Evolutionary conservation across 2,888 invertebrate genomes (phyloP).

Genomic region (Busseola fusca): DNA sequence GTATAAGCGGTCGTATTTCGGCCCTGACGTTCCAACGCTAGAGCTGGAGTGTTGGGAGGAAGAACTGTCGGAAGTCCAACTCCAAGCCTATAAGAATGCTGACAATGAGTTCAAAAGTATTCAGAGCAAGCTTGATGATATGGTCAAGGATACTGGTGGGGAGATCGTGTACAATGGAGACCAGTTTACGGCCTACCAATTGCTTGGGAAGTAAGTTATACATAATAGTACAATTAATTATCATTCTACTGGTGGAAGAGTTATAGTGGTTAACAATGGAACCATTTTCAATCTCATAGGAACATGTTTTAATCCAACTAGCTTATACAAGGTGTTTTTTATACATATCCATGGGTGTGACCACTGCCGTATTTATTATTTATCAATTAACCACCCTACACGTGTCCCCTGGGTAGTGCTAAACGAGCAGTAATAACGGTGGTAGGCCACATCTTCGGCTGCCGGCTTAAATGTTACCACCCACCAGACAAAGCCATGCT

Average conservation of each 20-base stretch:
- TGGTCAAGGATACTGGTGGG: conserved; percentile 89
- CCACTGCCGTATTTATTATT: too few relatives aligned
- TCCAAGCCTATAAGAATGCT: conserved; percentile 90
- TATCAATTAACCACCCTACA: too few relatives aligned
- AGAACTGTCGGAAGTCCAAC: conserved; percentile 91
- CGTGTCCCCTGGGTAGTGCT: too few relatives aligned
- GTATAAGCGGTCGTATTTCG: conserved; percentile 85
- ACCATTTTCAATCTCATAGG: background rate
- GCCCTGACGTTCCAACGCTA: conserved; percentile 88
- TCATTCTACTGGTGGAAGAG: background rate
- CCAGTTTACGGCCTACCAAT: conserved; percentile 90
- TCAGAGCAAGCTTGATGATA: conserved; percentile 89
- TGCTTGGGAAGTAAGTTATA: conserved; percentile 88
- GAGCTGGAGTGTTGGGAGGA: conserved; percentile 93
- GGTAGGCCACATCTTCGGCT: too few relatives aligned
- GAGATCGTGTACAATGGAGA: conserved; percentile 91
- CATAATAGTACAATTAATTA: background rate
- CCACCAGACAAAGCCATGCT: too few relatives aligned
- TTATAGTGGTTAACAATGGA: background rate
- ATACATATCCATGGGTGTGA: too few relatives aligned
- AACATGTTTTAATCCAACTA: background rate
- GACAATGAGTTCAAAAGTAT: conserved; percentile 91
- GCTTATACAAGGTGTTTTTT: too few relatives aligned
- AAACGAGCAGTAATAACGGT: too few relatives aligned
- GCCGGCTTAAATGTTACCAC: too few relatives aligned